phyloP scores from a whole-genome alignment of 2,113 vertebrate species.

The Tetraodon nigroviridis region DNA sequence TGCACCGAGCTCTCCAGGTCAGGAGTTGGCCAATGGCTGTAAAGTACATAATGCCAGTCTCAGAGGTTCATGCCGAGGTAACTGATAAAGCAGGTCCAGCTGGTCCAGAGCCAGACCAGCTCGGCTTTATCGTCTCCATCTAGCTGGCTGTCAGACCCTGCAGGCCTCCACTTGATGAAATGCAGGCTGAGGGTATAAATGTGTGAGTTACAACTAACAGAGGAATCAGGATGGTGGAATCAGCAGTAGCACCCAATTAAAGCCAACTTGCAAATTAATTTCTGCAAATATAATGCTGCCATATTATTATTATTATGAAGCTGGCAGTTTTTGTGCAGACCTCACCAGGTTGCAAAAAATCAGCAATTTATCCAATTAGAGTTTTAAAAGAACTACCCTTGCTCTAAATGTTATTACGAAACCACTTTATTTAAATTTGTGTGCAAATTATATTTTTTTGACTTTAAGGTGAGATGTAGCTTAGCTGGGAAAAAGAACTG shows the following conservation, averaged over 20 bases:
- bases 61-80: constrained; percentile 47
- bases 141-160: constrained; percentile 14
- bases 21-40: constrained; percentile 27
- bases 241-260: too few species aligned
- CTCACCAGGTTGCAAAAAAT: too few species aligned
- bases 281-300: too few species aligned
- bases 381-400: too few species aligned
- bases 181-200: constrained; percentile 20
- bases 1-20: constrained; percentile 44
- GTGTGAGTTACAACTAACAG: constrained; percentile 23
- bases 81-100: constrained; percentile 33
- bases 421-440: too few species aligned
- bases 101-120: constrained; percentile 49
- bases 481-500: not conserved
- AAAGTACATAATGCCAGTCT: constrained; percentile 33
- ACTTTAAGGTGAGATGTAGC: not conserved
- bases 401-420: too few species aligned
- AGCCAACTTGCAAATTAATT: too few species aligned
- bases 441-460: not conserved
- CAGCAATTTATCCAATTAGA: too few species aligned
- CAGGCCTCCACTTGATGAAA: constrained; percentile 51
- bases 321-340: too few species aligned
- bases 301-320: too few species aligned
- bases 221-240: constrained; percentile 7
- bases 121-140: constrained; percentile 28